Evolutionary conservation across 2,888 invertebrate genomes (phyloP), one percentile per base, ranked within the genome.

Genomic region (Oxytorus armatus): DNA sequence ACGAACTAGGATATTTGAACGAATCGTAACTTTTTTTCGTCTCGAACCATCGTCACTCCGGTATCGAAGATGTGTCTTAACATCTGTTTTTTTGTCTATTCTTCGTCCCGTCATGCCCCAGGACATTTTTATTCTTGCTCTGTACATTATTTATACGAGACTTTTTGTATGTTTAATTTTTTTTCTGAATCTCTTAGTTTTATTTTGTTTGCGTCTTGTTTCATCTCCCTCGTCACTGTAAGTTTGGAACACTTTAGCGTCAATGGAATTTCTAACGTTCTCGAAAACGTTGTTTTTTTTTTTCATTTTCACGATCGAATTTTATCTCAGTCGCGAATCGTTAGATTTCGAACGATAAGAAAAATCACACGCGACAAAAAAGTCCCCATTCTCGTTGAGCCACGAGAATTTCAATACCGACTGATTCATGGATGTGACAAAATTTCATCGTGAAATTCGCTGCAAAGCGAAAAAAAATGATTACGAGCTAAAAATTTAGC

Each of bases 161-260:
- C 18, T 4, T 51, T 68, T 47, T 0, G 1, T 44, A 42, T 29
- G 25, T 63, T 44, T 55, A 57, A 23, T 57, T 70, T 74, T 66
- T 49, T n/a, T 44, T 47, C 72, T 47, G n/a, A 51, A 65, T 25
- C 1, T 65, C 39, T 65, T 61, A 69, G 23, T 73, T 69, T 79
- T 63, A 55, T 77, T 68, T 68, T 59, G 72, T 39, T 75, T 73
- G 59, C 65, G 36, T 39, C 44, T 11, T 51, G 1, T 4, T 3
- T 21, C 47, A 5, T 4, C 5, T 69, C 39, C 44, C 57, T 72
- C 44, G 57, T 55, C 59, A 65, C 44, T 68, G 53, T 36, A 36
- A 0, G n/a, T 79, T 63, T 68, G 68, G 81, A 83, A 83, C 81
- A 83, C 81, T 79, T 82, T 70, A 82, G 81, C 81, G 76, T 84